Evolutionary conservation across 2,888 invertebrate genomes (phyloP).

Genomic region (Sabatieria punctata): DNA sequence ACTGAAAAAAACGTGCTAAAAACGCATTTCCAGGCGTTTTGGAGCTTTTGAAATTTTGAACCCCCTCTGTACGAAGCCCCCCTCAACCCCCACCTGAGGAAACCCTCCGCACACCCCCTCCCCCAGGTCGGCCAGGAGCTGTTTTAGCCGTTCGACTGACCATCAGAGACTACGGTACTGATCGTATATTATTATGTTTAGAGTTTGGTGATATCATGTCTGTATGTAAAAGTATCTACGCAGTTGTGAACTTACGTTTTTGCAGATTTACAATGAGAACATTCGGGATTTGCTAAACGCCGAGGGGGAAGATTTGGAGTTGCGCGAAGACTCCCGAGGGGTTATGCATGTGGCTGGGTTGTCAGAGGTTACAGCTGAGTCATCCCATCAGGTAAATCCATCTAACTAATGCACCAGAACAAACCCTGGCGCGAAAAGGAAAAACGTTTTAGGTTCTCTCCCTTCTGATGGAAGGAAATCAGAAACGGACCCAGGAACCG

Average conservation of each 20-base stretch:
- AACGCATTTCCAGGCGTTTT: too few species aligned
- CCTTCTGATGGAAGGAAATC: conserved; percentile 69
- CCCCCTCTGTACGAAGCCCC: too few species aligned
- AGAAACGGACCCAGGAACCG: conserved; percentile 75
- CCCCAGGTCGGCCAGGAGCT: too few species aligned
- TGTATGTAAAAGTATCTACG: neutral
- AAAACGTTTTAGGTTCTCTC: conserved; percentile 47
- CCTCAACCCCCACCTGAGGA: too few species aligned
- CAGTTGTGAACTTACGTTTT: too few species aligned
- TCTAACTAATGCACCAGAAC: conserved; percentile 38
- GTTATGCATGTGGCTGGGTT: conserved; percentile 71
- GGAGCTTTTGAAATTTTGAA: too few species aligned
- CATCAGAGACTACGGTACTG: too few species aligned
- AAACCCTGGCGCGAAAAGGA: neutral
- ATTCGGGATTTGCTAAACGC: conserved; percentile 79
- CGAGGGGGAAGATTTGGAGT: conserved; percentile 56
- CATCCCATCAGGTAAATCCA: conserved; percentile 56
- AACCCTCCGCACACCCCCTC: too few species aligned
- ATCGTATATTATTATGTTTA: too few species aligned
- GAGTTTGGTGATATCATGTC: too few species aligned
- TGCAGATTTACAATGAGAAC: conserved; percentile 72
- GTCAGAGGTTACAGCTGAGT: conserved; percentile 63
- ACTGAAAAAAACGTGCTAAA: too few species aligned
- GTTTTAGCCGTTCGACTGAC: too few species aligned
- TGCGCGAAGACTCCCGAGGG: conserved; percentile 70